These are phyloP conservation scores for Mus minutoides DNA, from an alignment of 2,797 vertebrate species.

Conservation along the genomic window DNA sequence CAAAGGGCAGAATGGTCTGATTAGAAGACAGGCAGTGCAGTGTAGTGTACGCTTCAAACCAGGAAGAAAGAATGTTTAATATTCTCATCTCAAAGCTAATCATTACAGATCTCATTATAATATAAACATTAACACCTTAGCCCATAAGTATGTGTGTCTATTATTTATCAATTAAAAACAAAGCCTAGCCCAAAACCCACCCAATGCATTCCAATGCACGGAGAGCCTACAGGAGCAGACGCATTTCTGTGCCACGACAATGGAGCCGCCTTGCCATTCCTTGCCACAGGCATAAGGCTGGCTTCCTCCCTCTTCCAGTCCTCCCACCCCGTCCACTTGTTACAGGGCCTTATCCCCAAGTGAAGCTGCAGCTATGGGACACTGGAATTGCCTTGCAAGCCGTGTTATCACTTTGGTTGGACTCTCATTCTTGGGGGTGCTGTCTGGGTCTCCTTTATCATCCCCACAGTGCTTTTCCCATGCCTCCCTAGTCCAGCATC, in stretches of 20 bases:
- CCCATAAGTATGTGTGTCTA: not conserved
- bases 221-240: not conserved
- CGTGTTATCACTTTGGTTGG: not conserved
- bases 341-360: not conserved
- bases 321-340: not conserved
- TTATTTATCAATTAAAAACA: not conserved
- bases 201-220: not conserved
- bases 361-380: not conserved
- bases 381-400: not conserved
- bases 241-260: not conserved
- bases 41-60: not conserved
- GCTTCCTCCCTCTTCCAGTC: not conserved
- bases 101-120: not conserved
- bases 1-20: not conserved
- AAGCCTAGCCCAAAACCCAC: not conserved
- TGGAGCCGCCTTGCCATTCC: not conserved
- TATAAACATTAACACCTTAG: not conserved
- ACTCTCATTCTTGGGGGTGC: not conserved
- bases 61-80: not conserved
- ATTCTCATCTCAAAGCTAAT: not conserved
- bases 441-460: not conserved
- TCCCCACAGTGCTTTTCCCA: not conserved
- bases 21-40: not conserved
- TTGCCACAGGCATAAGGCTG: not conserved
- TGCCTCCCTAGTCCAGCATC: not conserved